A percentile compares a stretch with the other conserved stretches of the same genome.
These are phyloP conservation scores for Diphyllodes magnificus DNA, from an alignment of 2,113 vertebrate species.

Conservation along the genomic window DNA sequence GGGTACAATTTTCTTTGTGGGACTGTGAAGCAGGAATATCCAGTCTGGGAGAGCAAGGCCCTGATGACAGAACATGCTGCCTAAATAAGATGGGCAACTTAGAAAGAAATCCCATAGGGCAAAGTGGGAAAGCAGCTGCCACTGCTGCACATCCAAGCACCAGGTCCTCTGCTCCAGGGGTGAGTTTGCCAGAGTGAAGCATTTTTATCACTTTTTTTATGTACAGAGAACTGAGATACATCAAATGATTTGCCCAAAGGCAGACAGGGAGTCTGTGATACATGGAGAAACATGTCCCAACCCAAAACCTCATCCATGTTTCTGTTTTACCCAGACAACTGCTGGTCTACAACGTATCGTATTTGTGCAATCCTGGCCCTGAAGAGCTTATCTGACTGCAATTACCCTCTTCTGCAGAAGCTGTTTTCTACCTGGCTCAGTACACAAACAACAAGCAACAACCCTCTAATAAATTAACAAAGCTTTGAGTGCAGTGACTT, in stretches of 20 bases:
- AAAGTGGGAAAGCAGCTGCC: background rate
- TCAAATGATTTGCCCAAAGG: background rate
- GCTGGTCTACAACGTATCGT: background rate
- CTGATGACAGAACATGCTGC: background rate
- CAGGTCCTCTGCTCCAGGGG: background rate
- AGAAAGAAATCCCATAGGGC: background rate
- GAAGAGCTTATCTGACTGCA: conserved; percentile 51
- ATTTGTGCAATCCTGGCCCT: background rate
- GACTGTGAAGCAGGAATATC: background rate
- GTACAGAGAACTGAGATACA: background rate
- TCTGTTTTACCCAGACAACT: background rate
- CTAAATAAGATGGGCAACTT: background rate
- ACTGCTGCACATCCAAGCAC: background rate
- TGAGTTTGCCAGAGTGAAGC: background rate
- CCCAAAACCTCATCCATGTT: background rate
- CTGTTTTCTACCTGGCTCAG: conserved; percentile 41
- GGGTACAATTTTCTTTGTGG: background rate
- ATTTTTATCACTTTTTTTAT: background rate
- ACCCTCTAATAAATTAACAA: conserved; percentile 39
- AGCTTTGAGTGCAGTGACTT: conserved; percentile 49
- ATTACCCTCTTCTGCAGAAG: conserved; percentile 53
- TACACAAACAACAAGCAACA: conserved; percentile 54
- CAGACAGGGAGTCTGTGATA: background rate
- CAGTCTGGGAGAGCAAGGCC: background rate
- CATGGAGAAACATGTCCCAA: background rate